phyloP scores from a whole-genome alignment of 2,113 vertebrate genomes.

The Stegostoma tigrinum region DNA sequence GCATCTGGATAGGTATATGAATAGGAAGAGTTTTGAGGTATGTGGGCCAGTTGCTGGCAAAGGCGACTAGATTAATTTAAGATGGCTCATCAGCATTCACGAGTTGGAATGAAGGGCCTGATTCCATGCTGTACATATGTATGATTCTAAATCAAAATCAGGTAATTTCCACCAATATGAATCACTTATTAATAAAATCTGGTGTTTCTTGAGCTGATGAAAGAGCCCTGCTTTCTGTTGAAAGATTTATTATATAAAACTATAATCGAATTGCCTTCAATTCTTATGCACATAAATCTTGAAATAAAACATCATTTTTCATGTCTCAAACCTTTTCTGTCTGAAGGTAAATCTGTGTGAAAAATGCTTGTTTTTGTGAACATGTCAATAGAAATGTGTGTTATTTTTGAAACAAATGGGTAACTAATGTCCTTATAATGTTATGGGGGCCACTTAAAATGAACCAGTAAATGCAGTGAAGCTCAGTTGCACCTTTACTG shows the following conservation, averaged over 20 bases:
- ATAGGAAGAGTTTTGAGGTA: no score
- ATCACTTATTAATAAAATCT: not conserved
- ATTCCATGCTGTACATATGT: no score
- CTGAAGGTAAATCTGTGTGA: not conserved
- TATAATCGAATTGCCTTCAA: not conserved
- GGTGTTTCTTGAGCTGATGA: not conserved
- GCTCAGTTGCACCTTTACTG: not conserved
- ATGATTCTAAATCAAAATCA: no score
- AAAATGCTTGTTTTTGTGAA: not conserved
- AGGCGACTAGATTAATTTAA: no score
- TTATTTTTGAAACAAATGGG: not conserved
- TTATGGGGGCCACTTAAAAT: not conserved
- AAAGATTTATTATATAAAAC: not conserved
- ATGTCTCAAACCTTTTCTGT: not conserved
- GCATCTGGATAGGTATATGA: no score
- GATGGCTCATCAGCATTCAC: no score
- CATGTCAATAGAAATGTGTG: not conserved
- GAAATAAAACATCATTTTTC: not conserved
- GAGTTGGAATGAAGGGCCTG: no score
- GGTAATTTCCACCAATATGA: not conserved
- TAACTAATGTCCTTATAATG: not conserved
- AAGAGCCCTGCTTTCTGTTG: not conserved
- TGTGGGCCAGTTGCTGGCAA: no score
- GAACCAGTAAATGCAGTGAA: not conserved
- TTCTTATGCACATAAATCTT: not conserved